A percentile compares a stretch with the other conserved stretches of the same genome.
These are phyloP conservation scores for Callocephalon fimbriatum DNA, from an alignment of 2,113 vertebrate genomes.

Conservation along the genomic window DNA sequence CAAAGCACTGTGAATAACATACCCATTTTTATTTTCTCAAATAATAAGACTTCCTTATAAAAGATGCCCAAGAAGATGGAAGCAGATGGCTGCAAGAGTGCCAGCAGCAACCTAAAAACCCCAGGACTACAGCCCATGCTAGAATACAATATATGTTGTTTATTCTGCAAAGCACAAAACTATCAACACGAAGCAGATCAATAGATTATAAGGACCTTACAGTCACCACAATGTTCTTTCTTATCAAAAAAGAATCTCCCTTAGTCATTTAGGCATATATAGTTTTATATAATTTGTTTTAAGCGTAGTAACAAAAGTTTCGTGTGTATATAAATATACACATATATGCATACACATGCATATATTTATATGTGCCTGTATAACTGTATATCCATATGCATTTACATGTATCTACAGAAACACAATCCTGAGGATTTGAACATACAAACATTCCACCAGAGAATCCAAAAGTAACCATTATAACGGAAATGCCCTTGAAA, in stretches of 20 bases:
- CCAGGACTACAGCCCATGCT: neutral
- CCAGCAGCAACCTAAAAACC: neutral
- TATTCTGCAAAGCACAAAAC: neutral
- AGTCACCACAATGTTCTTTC: neutral
- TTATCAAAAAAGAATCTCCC: neutral
- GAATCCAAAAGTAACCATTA: neutral
- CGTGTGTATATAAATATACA: neutral
- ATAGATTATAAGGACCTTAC: neutral
- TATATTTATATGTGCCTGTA: accelerated
- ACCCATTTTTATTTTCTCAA: neutral
- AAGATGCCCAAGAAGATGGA: neutral
- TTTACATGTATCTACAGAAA: neutral
- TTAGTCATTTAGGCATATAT: neutral
- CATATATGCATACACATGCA: accelerated
- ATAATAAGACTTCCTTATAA: neutral
- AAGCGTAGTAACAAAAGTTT: neutral
- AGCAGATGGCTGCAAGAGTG: neutral
- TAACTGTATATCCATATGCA: neutral
- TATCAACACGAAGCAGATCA: neutral
- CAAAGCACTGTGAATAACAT: neutral
- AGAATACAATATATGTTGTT: neutral
- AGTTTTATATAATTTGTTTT: neutral
- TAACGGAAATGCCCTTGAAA: neutral
- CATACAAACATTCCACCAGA: neutral
- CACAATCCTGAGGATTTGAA: neutral